Base-by-base conservation (phyloP, 2,888 invertebrate genomes). In the Lumbricus terrestris region DNA sequence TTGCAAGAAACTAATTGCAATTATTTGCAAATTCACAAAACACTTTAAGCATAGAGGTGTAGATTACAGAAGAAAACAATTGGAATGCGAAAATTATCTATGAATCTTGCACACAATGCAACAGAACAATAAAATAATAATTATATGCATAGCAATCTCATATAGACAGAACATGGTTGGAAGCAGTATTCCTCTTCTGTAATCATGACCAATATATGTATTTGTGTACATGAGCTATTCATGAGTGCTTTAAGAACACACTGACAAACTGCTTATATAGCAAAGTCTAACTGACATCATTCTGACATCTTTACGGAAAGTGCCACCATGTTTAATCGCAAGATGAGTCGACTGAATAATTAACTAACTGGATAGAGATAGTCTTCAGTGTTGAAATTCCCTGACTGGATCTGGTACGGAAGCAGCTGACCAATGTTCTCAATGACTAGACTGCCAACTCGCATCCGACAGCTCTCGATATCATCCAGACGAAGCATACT, bases 361-460 rank as follows among this genome's bases (percentile, higher is more conserved):
- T n/a, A n/a, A 93, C 93, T 92, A 92, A 96, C 96, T 4, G 99
- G 99, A 95, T 98, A 99, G 93, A 99, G 99, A 95, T 97, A 97
- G 94, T 98, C 97, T 33, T 97, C 96, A 83, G 97, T 98, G 95
- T 99, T 99, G 96, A 99, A 99, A 90, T 93, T 93, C 33, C 94
- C 94, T 90, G 97, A 97, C 92, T 97, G 97, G 90, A 99, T 96
- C 95, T 99, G 99, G 94, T 99, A 98, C 1, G 99, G 99, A 93
- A 99, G 95, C 92, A 99, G 96, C 94, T 99, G 99, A 0, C 99
- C 99, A 13, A 99, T 97, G 94, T 97, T 97, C 90, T 98, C 96
- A 95, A 99, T 98, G 93, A 98, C 98, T 93, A 99, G 96, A 90
- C 98, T 98, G 69, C 99, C 99, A 47, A 99, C 98, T 82, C 99